Evolutionary conservation across 2,888 invertebrate genomes (phyloP).

Genomic region (Eueremaeus valkanovi): DNA sequence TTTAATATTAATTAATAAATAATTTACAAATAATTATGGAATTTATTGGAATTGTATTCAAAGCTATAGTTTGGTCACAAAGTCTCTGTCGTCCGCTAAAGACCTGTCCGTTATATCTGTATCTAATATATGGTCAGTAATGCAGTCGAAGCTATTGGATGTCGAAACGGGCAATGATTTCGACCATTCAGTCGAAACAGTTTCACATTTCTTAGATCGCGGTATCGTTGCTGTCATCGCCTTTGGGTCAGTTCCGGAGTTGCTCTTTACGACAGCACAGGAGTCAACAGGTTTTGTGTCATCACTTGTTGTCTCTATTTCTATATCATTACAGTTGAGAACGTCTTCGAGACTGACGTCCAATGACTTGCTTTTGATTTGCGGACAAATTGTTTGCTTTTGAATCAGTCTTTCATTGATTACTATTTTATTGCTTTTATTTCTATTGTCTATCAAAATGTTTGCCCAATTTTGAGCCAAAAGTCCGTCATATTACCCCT

Average conservation of each 20-base stretch:
- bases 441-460: neutral
- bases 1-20: no score
- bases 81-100: neutral
- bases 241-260: neutral
- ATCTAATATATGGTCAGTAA: neutral
- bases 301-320: neutral
- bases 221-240: neutral
- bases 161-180: conserved; percentile 1
- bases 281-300: neutral
- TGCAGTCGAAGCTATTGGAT: neutral
- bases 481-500: no score
- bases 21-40: no score
- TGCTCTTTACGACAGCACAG: neutral
- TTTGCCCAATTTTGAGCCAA: neutral
- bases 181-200: neutral
- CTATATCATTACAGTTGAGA: conserved; percentile 13
- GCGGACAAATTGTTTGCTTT: neutral
- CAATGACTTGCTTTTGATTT: conserved; percentile 35
- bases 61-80: conserved; percentile 2
- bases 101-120: neutral
- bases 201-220: neutral
- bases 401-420: neutral
- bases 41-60: no score
- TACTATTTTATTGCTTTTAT: neutral
- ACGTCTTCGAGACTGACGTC: conserved; percentile 32